Evolutionary conservation across 1,140 invertebrate species (phyloP), one percentile per base, ranked within the genome.

Genomic region (Belonocnema kinseyi): DNA sequence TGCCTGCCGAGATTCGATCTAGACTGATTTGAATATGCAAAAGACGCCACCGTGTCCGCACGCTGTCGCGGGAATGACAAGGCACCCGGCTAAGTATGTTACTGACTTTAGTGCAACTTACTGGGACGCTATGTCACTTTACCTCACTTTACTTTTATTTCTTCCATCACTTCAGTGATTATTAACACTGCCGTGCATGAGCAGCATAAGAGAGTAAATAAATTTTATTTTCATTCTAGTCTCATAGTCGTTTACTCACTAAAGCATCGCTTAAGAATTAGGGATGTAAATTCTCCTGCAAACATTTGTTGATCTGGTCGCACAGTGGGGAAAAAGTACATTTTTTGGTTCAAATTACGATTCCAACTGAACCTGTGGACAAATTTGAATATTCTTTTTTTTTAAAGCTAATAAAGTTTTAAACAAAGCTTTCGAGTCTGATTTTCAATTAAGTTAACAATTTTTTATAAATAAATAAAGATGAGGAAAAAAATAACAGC

Each of bases 61-160:
- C 33, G 33, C 33, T 66, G 61, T 66, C 61, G 61, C 61, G 61
- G 40, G 61, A 40, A 66, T 66, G 61, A 66, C 61, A 66, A 66
- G 61, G 61, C 61, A 66, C 61, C 61, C 26, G 14, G 61, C n/a
- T 66, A 66, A 66, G 61, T 66, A 66, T 66, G 61, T 66, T 40
- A 66, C 61, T 33, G 61, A 66, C 61, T 66, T 66, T 66, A 33
- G 26, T 66, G 14, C 33, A 66, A 66, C 26, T 66, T 66, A 40
- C 8, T 21, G 56, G 12, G 58, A 66, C 26, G 58, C 26, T 33
- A 66, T 33, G 33, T 46, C 40, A 66, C 61, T 66, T 66, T 66
- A 66, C 58, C 26, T 66, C 26, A 33, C 3, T 33, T 33, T 33
- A 33, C 26, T 33, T 33, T 33, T 5, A 33, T 33, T 33, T 46